Conservation (phyloP, 2,113 vertebrate species). For the rabbit (Oryctolagus cuniculus) region mOryCun1.1 NC_091441.1:8794001-8794500, state of each 20-base stretch:
- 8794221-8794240: not conserved
- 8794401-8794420: constrained; percentile 8
- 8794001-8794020: fast-evolving
- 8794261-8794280: not conserved
- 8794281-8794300: not conserved
- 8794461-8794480: constrained; percentile 47
- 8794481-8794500: not conserved
- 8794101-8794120: not conserved
- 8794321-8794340: not conserved
- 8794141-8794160: not conserved
- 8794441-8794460: constrained; percentile 56
- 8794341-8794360: not conserved
- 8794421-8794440: not conserved
- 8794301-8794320: not conserved
- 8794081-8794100: not conserved
- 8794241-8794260: not conserved
- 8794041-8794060: fast-evolving
- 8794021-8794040: fast-evolving
- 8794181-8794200: not conserved
- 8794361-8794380: not conserved
- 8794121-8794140: not conserved
- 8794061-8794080: fast-evolving
- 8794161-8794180: not conserved
- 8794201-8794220: not conserved
- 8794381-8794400: constrained; percentile 43